Evolutionary conservation across 2,888 invertebrate species (phyloP).

Genomic region (Perizoma affinitatum): DNA sequence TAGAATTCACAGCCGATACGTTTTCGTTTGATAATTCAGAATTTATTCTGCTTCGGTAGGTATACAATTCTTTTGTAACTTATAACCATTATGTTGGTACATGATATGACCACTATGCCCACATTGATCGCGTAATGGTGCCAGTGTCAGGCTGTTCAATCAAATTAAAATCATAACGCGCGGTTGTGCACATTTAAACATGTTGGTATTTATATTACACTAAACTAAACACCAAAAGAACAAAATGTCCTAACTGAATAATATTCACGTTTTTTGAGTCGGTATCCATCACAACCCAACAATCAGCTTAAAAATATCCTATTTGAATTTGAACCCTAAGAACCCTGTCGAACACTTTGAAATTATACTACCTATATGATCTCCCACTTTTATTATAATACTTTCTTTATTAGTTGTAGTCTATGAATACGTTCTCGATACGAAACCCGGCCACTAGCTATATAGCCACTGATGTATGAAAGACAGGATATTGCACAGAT

Average conservation of each 20-base stretch:
- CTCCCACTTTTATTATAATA: too few species aligned
- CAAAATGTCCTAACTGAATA: conserved; percentile 48
- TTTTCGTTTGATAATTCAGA: too few species aligned
- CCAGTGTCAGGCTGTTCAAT: conserved; percentile 59
- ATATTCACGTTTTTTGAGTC: conserved; percentile 41
- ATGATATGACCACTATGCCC: conserved; percentile 32
- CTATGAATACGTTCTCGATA: conserved; percentile 20
- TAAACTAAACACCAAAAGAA: conserved; percentile 49
- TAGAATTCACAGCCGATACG: background rate
- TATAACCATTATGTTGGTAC: conserved; percentile 27
- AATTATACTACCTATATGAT: background rate
- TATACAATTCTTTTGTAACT: conserved; percentile 5
- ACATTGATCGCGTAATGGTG: conserved; percentile 66
- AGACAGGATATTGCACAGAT: conserved; percentile 47
- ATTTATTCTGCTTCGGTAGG: conserved; percentile 1
- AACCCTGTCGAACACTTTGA: conserved; percentile 11
- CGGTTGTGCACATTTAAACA: conserved; percentile 57
- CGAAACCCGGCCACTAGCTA: conserved; percentile 28
- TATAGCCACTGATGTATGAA: conserved; percentile 37
- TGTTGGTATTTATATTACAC: conserved; percentile 63
- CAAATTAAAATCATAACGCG: conserved; percentile 60
- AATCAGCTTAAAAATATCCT: conserved; percentile 35
- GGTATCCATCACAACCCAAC: conserved; percentile 33
- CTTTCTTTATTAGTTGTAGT: background rate
- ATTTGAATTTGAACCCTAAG: conserved; percentile 16